Percentiles rank a stretch among this genome's conserved stretches.
phyloP scores from a whole-genome alignment of 2,888 invertebrate genomes.

The Julus scanicus region DNA sequence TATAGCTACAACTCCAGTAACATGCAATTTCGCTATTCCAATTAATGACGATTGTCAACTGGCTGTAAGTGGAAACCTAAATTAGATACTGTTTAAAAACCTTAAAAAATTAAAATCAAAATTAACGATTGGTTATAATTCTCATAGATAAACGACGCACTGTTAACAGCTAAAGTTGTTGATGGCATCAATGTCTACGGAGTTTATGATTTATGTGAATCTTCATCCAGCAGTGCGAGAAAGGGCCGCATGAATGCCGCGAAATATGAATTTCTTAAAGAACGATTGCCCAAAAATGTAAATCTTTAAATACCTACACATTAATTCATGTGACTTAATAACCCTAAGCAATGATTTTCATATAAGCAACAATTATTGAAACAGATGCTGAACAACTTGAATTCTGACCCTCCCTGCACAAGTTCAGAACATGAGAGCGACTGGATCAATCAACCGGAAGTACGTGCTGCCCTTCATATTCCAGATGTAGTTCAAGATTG shows the following conservation, averaged over 20 bases:
- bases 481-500: slow-evolving; percentile 56
- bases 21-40: slow-evolving; percentile 51
- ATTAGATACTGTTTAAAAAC: neutral
- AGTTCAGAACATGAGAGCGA: slow-evolving; percentile 58
- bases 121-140: neutral
- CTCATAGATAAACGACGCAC: neutral
- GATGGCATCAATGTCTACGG: slow-evolving; percentile 50
- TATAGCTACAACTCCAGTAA: slow-evolving; percentile 23
- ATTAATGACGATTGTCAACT: neutral
- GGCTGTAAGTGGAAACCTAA: slow-evolving; percentile 48
- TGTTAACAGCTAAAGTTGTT: neutral
- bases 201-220: slow-evolving; percentile 47
- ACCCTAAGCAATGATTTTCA: too few species aligned
- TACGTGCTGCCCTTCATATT: slow-evolving; percentile 61
- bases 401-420: slow-evolving; percentile 60
- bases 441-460: slow-evolving; percentile 59
- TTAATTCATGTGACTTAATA: neutral
- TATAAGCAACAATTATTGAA: neutral
- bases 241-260: neutral
- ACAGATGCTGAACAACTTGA: slow-evolving; percentile 22
- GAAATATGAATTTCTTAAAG: neutral
- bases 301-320: neutral
- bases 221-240: neutral
- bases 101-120: neutral
- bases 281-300: neutral